Base-by-base conservation (phyloP, 2,888 invertebrate species). In the Panopea generosa region DNA sequence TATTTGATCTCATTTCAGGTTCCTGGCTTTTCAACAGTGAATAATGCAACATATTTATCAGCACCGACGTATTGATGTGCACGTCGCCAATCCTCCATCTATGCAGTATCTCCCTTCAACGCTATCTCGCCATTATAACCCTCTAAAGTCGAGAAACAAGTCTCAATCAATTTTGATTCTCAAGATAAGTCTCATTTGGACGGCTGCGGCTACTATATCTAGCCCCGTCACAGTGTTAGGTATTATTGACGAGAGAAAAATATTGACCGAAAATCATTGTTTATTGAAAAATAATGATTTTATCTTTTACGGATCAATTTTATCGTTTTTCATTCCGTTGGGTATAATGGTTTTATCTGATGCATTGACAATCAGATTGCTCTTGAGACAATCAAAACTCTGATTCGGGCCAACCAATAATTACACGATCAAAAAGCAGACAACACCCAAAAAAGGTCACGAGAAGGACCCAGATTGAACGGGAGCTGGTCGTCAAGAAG, bases 261-360 rank as follows among this genome's bases (percentile, higher is more conserved):
- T 92, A 16, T 77, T 91, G 22, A 78, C 82, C 95, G 93, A 96
- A 95, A 1, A 95, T 95, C 1, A 87, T 24, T 94, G 94, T 87
- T 91, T 90, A 66, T 92, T 94, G 27, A 86, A 83, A 65, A 92
- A 92, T 79, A 74, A 88, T 29, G 87, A 91, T 66, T 93, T 93
- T 84, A 90, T 97, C 93, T 95, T 97, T 71, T 97, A 97, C 86
- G 99, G 98, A 45, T 98, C 98, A 66, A 96, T 98, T 88, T 96
- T 98, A 87, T 97, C 98, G 86, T 99, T 99, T 94, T 98, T 98
- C 94, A 97, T 99, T 80, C 99, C 99, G 0, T 94, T 99, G 82
- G 95, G 96, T 50, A 98, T 99, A 84, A 99, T 99, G 98, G 94
- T 98, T 90, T 94, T 97, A 74, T 98, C 98, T n/a, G 99, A 98